Evolutionary conservation across 2,113 vertebrate species (phyloP).

Genomic region (Ailurus styani): DNA sequence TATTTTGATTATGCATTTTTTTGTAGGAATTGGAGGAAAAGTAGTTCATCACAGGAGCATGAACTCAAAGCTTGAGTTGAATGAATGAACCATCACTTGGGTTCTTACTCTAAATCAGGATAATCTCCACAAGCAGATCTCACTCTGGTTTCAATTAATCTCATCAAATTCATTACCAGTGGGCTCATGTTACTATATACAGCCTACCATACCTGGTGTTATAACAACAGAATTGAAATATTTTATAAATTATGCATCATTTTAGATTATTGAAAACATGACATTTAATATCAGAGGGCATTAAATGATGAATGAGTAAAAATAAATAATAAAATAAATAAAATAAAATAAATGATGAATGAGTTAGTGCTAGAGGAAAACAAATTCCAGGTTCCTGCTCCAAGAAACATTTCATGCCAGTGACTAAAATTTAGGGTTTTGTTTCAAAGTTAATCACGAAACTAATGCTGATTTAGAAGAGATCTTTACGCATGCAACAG

Average conservation of each 20-base stretch:
- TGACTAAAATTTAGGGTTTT: not conserved
- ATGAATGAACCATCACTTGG: not conserved
- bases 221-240: not conserved
- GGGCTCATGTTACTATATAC: not conserved
- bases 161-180: not conserved
- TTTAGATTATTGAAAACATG: conserved; percentile 26
- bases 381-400: conserved; percentile 1
- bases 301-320: not conserved
- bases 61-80: not conserved
- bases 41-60: not conserved
- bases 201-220: not conserved
- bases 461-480: conserved; percentile 15
- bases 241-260: not conserved
- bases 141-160: not conserved
- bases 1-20: not conserved
- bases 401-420: conserved; percentile 35
- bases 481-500: not conserved
- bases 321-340: too few relatives aligned
- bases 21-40: not conserved
- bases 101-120: not conserved
- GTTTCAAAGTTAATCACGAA: conserved; percentile 33
- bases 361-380: conserved; percentile 6
- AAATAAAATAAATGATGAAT: not conserved
- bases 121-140: not conserved
- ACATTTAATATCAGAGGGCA: not conserved